Conservation (phyloP, 92 coral and sea anemone species). For the Ricordea florida region DNA sequence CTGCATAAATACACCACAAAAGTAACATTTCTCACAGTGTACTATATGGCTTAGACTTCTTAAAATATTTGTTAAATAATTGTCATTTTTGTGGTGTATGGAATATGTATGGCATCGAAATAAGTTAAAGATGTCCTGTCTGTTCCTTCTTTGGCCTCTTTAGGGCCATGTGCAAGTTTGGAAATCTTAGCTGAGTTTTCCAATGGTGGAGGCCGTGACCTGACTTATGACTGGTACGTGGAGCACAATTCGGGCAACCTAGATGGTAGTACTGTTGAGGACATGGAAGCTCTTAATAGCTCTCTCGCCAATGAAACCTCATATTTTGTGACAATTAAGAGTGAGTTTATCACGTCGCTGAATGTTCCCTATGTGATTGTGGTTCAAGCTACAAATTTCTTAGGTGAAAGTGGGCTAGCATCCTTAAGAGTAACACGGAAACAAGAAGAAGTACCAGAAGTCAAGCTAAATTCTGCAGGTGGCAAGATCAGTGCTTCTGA, state of each 20-base stretch:
- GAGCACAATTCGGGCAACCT: neutral
- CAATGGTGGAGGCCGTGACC: conserved; percentile 75
- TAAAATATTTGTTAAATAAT: neutral
- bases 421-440: conserved; percentile 52
- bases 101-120: neutral
- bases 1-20: too few species aligned
- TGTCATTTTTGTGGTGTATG: too few species aligned
- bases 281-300: conserved; percentile 19
- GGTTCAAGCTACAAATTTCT: conserved; percentile 68
- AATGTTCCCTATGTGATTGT: conserved; percentile 58
- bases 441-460: neutral
- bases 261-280: conserved; percentile 23
- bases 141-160: neutral
- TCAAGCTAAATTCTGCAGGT: neutral
- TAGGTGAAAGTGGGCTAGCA: conserved; percentile 39
- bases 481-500: neutral
- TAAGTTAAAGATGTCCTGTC: too few species aligned
- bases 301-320: neutral
- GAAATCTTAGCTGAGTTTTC: conserved; percentile 38
- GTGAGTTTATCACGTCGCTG: neutral
- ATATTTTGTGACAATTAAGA: neutral
- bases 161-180: conserved; percentile 64
- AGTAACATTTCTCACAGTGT: too few species aligned
- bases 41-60: neutral
- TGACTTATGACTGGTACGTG: conserved; percentile 53